Evolutionary conservation across 2,888 invertebrate genomes (phyloP), one percentile per base, ranked within the genome.

Genomic region (Trachelus tabidus): DNA sequence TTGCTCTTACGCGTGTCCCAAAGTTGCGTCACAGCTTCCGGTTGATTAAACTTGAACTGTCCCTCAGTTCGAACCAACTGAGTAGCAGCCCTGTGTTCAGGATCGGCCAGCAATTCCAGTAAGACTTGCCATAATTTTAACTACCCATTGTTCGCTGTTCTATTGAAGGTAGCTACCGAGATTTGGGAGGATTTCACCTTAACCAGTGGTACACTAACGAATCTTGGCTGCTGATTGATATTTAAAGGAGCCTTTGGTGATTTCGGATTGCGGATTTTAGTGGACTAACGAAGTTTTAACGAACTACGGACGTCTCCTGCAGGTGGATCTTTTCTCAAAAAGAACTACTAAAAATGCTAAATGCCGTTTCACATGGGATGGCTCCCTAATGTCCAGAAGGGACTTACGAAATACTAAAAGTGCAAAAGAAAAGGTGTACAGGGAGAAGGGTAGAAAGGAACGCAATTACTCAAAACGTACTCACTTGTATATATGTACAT

Each of bases 1-100:
- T 98, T 98, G 91, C 97, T 97, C 88, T 98, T 98, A n/a, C 97
- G 93, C 68, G 95, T 94, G 3, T 98, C 98, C 98, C 98, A 98
- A 34, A 98, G 92, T 33, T 95, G 94, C 0, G 98, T 98, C 31
- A 98, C 98, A 0, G 94, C 93, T 90, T 98, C 97, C 0, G 98
- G 98, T 87, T 97, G 95, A 68, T 94, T 93, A 0, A 98, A 92
- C 87, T 97, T 97, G 89, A 98, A 98, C 89, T 98, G 97, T 0
- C 97, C 98, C 34, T 96, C 95, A 1, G 93, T 93, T 30, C 96
- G 96, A 15, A 95, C 93, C 98, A 98, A 98, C 83, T 96, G 95
- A 81, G 98, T 98, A 34, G 96, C 94, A 83, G 94, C 93, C 79
- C 94, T 94, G 87, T 97, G 95, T 79, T 96, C 95, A 2, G 95